Evolutionary conservation across 2,797 vertebrate species (phyloP).

Genomic region (Periophthalmus magnuspinnatus): DNA sequence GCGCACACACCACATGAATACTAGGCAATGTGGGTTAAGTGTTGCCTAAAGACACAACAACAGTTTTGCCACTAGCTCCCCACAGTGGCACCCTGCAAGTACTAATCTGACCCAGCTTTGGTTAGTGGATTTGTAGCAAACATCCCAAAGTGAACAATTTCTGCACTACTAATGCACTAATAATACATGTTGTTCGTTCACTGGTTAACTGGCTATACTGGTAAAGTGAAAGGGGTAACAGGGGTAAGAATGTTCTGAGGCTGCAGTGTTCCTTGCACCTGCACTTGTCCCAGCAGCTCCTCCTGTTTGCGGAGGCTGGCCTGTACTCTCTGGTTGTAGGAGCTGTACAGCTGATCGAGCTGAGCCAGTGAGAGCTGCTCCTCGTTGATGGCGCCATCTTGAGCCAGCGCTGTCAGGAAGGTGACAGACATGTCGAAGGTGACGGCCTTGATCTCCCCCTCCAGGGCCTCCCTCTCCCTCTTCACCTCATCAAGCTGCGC

Average conservation of each 20-base stretch:
- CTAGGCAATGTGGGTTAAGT: no score
- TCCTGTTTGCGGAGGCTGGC: slow-evolving; percentile 88
- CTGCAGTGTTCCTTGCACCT: slow-evolving; percentile 72
- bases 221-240: background rate
- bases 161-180: background rate
- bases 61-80: no score
- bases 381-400: slow-evolving; percentile 92
- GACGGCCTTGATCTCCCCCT: slow-evolving; percentile 89
- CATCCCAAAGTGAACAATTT: no score
- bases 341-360: slow-evolving; percentile 87
- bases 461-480: slow-evolving; percentile 88
- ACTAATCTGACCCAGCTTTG: no score
- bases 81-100: no score
- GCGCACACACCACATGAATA: no score
- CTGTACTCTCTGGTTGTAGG: slow-evolving; percentile 86
- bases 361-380: slow-evolving; percentile 88
- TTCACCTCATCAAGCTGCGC: slow-evolving; percentile 87
- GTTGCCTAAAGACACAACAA: no score
- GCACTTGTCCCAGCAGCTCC: slow-evolving; percentile 87
- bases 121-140: no score
- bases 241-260: background rate
- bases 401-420: slow-evolving; percentile 89
- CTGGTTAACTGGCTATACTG: background rate
- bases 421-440: slow-evolving; percentile 93
- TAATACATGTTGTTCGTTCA: background rate